Evolutionary conservation across 2,113 vertebrate genomes (phyloP), one percentile per base, ranked within the genome.

Genomic region (Malurus melanocephalus): DNA sequence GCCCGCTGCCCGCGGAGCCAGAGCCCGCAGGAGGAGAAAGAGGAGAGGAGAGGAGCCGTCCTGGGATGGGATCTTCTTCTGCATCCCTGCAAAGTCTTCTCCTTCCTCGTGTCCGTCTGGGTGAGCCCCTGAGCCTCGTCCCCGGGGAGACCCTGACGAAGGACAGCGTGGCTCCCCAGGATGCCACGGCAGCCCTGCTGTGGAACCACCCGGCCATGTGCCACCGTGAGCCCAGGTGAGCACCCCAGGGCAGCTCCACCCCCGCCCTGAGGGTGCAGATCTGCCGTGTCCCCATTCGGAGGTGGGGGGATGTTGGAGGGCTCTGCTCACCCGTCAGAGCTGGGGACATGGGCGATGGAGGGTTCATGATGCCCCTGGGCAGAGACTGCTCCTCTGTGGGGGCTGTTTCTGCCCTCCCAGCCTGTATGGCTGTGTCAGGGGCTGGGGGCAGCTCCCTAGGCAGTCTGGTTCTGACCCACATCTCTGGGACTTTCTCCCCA

Each of bases 281-380:
- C 69, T 87, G 40, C 51, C 0, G 0, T 10, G 13, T 7, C 46
- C 56, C 17, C 13, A 1, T 61, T 43, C 2, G 1, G 56, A 24
- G 20, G 12, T 1, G n/a, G 6, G 23, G 49, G 24, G 13, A 16
- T 42, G 23, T 7, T 3, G 17, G 48, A 13, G 13, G 20, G 13
- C 11, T 80, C 38, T 6, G 3, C 21, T 74, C 32, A 4, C 46
- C 55, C 68, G 4, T 8, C 62, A 11, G 40, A 32, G 32, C 23
- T 45, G 69, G 9, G 28, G 30, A 5, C 0, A 1, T 3, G 62
- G 62, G 2, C 23, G 8, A 8, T 3, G 51, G 3, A 2, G 33
- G 26, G 16, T 16, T 53, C 2, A 0, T 10, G 66, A 0, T 35
- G 27, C 42, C 60, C 4, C 9, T 2, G 48, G 6, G 18, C n/a